A percentile compares a stretch with the other conserved stretches of the same genome.
These are phyloP conservation scores for Nannoperca obscura DNA, from an alignment of 2,797 vertebrate genomes.

Conservation along the genomic window DNA sequence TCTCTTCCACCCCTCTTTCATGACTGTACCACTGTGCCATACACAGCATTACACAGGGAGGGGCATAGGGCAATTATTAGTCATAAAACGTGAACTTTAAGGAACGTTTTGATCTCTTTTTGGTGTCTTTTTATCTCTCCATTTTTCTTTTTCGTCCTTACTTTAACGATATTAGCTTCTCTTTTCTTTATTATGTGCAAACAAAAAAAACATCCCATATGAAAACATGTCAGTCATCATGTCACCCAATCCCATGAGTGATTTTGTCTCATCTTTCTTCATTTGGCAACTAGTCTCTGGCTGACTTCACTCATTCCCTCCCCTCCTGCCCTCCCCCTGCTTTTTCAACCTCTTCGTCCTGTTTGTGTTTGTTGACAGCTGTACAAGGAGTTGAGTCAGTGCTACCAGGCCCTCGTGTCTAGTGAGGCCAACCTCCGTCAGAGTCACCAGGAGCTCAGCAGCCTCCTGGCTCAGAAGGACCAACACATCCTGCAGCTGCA, in stretches of 20 bases:
- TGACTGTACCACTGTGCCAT: constrained; percentile 23
- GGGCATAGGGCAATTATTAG: background rate
- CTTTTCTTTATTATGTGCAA: constrained; percentile 20
- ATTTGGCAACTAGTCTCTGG: constrained; percentile 10
- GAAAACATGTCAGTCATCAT: background rate
- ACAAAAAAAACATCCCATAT: constrained; percentile 10
- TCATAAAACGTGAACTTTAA: constrained; percentile 23
- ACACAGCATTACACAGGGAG: background rate
- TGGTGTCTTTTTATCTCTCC: background rate
- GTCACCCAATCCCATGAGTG: constrained; percentile 24
- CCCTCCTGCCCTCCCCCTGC: background rate
- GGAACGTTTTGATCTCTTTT: constrained; percentile 9
- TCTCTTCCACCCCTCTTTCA: constrained; percentile 17
- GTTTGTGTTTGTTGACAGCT: constrained; percentile 83
- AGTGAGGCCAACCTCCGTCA: constrained; percentile 88
- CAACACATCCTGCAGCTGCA: constrained; percentile 87
- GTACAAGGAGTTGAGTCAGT: constrained; percentile 90
- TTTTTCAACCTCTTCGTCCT: constrained; percentile 18
- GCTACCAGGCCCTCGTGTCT: constrained; percentile 89
- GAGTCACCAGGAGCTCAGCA: constrained; percentile 85
- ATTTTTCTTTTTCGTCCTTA: background rate
- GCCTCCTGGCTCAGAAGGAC: constrained; percentile 88
- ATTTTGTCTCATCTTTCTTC: constrained; percentile 24
- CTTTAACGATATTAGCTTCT: constrained; percentile 49
- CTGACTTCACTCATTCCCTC: constrained; percentile 7